A percentile compares a stretch with the other conserved stretches of the same genome.
phyloP scores from a whole-genome alignment of 2,888 invertebrate species.

The Baronia brevicornis region DNA sequence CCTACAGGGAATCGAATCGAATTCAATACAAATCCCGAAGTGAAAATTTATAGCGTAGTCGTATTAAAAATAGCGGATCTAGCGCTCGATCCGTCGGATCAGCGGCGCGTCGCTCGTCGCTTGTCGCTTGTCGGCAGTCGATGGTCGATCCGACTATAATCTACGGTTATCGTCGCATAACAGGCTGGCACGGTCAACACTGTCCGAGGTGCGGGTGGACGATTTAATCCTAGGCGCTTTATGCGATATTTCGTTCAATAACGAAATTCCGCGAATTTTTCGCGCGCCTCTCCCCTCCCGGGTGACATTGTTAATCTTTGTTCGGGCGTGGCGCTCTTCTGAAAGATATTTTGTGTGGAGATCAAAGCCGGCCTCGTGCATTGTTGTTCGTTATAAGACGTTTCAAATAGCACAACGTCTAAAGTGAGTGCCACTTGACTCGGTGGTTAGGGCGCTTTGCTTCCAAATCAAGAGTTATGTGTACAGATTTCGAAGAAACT shows the following conservation, averaged over 20 bases:
- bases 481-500: no score
- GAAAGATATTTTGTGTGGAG: no score
- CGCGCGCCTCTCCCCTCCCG: constrained; percentile 7
- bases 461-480: no score
- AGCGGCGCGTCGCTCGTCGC: constrained; percentile 1
- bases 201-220: constrained; percentile 48
- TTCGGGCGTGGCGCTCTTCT: constrained; percentile 1
- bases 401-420: no score
- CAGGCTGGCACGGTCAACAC: constrained; percentile 45
- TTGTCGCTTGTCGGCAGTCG: constrained; percentile 4
- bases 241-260: constrained; percentile 32
- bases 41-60: constrained; percentile 1
- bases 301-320: constrained; percentile 14
- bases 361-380: no score
- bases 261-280: constrained; percentile 37
- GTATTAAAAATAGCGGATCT: constrained; percentile 4
- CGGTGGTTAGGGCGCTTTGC: no score
- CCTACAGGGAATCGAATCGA: no score
- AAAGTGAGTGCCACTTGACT: no score
- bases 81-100: constrained; percentile 9
- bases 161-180: constrained; percentile 59
- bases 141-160: constrained; percentile 43
- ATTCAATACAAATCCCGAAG: no score
- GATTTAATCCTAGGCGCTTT: constrained; percentile 45
- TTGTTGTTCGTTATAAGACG: no score